Evolutionary conservation across 2,113 vertebrate species (phyloP).

Genomic region (Pedetes capensis): DNA sequence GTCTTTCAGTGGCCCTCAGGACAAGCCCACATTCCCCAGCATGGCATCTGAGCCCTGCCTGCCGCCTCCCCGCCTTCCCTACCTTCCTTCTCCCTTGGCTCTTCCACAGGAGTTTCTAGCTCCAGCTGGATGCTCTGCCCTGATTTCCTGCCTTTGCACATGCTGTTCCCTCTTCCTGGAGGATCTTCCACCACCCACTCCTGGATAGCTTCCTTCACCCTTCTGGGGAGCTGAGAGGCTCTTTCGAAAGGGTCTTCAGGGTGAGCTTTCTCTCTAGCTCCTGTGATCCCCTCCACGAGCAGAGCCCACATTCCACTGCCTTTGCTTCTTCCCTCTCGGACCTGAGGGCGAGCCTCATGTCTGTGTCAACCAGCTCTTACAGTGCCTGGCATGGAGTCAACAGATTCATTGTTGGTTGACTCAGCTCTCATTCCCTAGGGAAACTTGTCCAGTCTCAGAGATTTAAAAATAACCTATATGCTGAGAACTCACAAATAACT

Average conservation of each 20-base stretch:
- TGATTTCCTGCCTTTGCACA: not conserved
- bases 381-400: not conserved
- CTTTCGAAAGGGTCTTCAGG: not conserved
- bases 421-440: not conserved
- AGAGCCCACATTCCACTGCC: fast-evolving
- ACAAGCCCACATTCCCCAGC: not conserved
- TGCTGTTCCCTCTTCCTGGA: not conserved
- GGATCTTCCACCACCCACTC: not conserved
- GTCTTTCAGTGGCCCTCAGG: not conserved
- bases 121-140: not conserved
- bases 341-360: not conserved
- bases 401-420: not conserved
- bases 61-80: fast-evolving
- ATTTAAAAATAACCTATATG: not conserved
- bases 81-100: not conserved
- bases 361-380: not conserved
- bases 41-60: not conserved
- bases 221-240: not conserved
- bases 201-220: not conserved
- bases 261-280: not conserved
- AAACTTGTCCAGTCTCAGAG: not conserved
- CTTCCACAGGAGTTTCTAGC: not conserved
- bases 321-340: not conserved
- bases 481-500: not conserved
- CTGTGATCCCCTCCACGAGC: not conserved